Evolutionary conservation across 2,797 vertebrate genomes (phyloP).

Genomic region (Crocodylus rhombifer): DNA sequence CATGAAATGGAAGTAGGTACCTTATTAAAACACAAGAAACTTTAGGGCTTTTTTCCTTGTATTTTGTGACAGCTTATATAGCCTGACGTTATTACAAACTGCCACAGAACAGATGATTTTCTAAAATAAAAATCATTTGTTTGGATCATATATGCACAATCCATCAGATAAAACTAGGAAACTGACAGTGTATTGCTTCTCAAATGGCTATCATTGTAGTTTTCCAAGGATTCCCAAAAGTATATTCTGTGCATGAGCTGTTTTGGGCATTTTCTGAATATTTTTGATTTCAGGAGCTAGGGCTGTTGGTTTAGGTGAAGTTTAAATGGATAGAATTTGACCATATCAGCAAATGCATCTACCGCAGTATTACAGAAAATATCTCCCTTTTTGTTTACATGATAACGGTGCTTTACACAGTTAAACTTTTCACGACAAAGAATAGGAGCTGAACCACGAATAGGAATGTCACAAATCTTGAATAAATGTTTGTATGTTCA

Average conservation of each 20-base stretch:
- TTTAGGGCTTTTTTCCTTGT: not conserved
- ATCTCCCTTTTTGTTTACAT: not conserved
- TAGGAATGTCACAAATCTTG: too few relatives aligned
- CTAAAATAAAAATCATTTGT: not conserved
- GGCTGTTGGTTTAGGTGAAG: not conserved
- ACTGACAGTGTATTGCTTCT: not conserved
- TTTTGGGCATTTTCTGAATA: not conserved
- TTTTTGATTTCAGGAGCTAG: not conserved
- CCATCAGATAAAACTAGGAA: conserved; percentile 13
- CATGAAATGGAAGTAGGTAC: not conserved
- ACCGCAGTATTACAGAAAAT: too few relatives aligned
- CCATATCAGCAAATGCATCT: not conserved
- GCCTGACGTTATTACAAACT: conserved; percentile 10
- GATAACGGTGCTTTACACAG: too few relatives aligned
- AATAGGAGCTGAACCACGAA: not conserved
- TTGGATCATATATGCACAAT: not conserved
- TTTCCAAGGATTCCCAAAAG: not conserved
- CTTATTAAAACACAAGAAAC: not conserved
- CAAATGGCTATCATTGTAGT: not conserved
- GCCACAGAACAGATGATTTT: conserved; percentile 30
- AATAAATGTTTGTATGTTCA: too few relatives aligned
- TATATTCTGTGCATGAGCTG: not conserved
- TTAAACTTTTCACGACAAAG: not conserved
- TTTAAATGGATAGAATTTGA: not conserved
- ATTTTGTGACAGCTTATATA: not conserved